Evolutionary conservation across 2,113 vertebrate species (phyloP).

Genomic region (Artemisiospiza belli): DNA sequence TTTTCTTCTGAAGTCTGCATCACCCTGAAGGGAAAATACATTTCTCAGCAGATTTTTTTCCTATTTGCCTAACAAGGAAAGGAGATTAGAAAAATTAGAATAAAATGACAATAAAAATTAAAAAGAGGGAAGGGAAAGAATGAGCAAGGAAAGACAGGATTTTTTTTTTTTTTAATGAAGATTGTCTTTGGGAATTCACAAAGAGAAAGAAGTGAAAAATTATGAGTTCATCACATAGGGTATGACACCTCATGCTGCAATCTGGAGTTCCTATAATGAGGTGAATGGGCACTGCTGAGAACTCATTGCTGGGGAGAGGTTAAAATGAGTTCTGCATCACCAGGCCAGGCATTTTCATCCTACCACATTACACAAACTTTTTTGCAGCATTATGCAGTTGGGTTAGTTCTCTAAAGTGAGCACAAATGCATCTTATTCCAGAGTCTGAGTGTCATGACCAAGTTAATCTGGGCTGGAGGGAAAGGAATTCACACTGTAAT

Average conservation of each 20-base stretch:
- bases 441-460: background rate
- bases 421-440: background rate
- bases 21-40: slow-evolving; percentile 46
- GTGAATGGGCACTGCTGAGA: background rate
- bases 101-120: slow-evolving; percentile 4
- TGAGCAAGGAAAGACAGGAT: background rate
- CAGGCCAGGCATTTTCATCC: background rate
- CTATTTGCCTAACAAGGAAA: slow-evolving; percentile 32
- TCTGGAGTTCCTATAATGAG: background rate
- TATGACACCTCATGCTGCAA: background rate
- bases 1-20: slow-evolving; percentile 67
- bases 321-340: background rate
- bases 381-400: background rate
- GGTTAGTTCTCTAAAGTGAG: background rate
- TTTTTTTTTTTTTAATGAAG: background rate
- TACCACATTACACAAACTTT: background rate
- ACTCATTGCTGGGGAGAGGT: background rate
- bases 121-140: background rate
- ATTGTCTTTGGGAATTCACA: background rate
- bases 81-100: slow-evolving; percentile 31
- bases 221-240: background rate
- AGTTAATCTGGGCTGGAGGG: background rate
- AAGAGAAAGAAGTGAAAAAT: background rate
- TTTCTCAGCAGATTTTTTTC: slow-evolving; percentile 37
- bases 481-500: background rate